phyloP scores from a whole-genome alignment of 2,888 invertebrate genomes.

The Plagodis dolabraria region DNA sequence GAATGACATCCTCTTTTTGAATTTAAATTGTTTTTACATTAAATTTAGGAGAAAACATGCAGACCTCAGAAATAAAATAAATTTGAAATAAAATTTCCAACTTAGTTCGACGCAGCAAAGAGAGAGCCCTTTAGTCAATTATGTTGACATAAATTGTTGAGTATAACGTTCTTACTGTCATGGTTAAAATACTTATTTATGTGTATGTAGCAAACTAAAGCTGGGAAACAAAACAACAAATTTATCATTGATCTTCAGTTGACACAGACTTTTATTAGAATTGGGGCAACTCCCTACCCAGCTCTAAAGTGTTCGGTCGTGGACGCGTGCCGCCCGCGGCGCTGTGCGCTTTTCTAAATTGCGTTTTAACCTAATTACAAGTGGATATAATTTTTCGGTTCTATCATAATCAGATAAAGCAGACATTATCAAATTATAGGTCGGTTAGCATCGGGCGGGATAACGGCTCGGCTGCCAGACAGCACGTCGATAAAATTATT shows the following conservation, averaged over 20 bases:
- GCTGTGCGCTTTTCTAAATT: slow-evolving; percentile 78
- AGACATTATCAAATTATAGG: slow-evolving; percentile 79
- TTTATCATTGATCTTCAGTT: slow-evolving; percentile 22
- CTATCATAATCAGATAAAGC: slow-evolving; percentile 79
- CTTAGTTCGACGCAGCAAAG: too few relatives aligned
- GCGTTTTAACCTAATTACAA: slow-evolving; percentile 83
- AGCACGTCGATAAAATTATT: slow-evolving; percentile 50
- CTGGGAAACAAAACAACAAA: slow-evolving; percentile 6
- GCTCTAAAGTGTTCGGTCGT: slow-evolving; percentile 49
- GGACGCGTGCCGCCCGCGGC: slow-evolving; percentile 71
- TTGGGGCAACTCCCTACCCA: slow-evolving; percentile 26
- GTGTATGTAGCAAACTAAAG: too few relatives aligned
- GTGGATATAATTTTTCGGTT: slow-evolving; percentile 84
- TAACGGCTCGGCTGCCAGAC: slow-evolving; percentile 41
- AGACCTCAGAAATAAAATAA: too few relatives aligned
- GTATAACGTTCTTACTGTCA: too few relatives aligned
- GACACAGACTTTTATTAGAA: slow-evolving; percentile 29
- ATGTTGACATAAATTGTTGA: too few relatives aligned
- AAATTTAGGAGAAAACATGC: too few relatives aligned
- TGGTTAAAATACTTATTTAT: too few relatives aligned
- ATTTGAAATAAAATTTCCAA: too few relatives aligned
- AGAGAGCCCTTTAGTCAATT: too few relatives aligned
- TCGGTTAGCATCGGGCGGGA: slow-evolving; percentile 70
- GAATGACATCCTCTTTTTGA: too few relatives aligned
- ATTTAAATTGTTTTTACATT: too few relatives aligned